These are phyloP conservation scores for Dicyrtomina minuta DNA, from an alignment of 2,888 invertebrate genomes.

Conservation along the genomic window DNA sequence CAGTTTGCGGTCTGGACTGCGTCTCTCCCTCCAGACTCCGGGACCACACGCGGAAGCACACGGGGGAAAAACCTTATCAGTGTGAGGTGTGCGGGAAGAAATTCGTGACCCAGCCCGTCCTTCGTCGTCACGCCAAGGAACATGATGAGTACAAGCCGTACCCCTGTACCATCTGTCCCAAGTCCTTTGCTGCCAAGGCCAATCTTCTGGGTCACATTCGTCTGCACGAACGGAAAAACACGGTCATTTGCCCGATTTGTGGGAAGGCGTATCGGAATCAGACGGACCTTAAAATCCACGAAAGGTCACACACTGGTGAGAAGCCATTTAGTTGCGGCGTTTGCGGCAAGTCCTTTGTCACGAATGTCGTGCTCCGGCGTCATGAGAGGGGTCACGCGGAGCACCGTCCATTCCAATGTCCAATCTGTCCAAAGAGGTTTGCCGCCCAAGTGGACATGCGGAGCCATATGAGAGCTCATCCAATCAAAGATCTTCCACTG, in stretches of 20 bases:
- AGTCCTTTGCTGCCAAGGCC: conserved; percentile 3
- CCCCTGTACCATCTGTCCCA: conserved; percentile 1
- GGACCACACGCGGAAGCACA: conserved; percentile 13
- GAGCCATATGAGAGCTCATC: conserved; percentile 19
- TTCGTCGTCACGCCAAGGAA: conserved; percentile 14
- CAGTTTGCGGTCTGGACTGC: not conserved
- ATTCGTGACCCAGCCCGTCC: conserved; percentile 14
- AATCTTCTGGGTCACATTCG: conserved; percentile 14
- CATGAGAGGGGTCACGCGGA: conserved; percentile 22
- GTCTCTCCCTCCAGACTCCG: not conserved
- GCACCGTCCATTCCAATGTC: conserved; percentile 6
- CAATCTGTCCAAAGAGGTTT: conserved; percentile 15
- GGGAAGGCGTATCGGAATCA: conserved; percentile 5
- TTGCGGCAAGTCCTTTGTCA: conserved; percentile 15
- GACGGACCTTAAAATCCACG: conserved; percentile 10
- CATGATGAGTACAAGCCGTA: conserved; percentile 4
- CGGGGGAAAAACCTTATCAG: conserved; percentile 15
- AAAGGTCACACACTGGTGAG: conserved; percentile 10
- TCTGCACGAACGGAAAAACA: conserved; percentile 9
- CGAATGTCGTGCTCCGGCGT: conserved; percentile 12
- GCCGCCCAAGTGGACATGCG: conserved; percentile 17
- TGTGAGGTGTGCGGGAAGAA: not conserved
- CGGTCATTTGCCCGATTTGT: not conserved
- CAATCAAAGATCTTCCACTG: conserved; percentile 18
- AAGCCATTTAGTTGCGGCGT: not conserved